Conservation (phyloP, 2,113 vertebrate species). For the Cyanistes caeruleus region DNA sequence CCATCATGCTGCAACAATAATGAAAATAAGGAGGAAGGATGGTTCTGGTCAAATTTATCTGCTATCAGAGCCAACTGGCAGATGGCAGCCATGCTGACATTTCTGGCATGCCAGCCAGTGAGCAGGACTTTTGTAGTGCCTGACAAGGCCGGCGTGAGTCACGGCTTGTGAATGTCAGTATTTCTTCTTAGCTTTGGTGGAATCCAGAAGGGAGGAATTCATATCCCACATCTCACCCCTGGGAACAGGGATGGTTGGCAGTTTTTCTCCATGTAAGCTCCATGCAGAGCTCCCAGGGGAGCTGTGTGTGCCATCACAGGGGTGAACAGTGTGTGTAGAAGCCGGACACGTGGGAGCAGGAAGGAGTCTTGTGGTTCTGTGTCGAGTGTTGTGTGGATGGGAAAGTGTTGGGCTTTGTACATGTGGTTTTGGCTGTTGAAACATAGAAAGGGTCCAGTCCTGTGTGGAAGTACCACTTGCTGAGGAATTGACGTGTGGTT, state of each 20-base stretch:
- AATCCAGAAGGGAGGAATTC: conserved; percentile 3
- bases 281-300: neutral
- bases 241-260: neutral
- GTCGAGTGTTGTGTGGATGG: accelerated
- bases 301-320: neutral
- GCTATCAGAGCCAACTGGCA: neutral
- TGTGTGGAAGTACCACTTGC: neutral
- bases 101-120: neutral
- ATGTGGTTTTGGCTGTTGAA: neutral
- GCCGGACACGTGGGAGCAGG: accelerated
- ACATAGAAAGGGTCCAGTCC: neutral
- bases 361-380: accelerated
- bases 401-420: neutral
- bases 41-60: neutral
- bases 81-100: neutral
- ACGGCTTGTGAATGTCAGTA: neutral
- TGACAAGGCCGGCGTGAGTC: neutral
- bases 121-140: neutral
- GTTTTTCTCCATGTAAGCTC: neutral
- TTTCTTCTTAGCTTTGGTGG: neutral
- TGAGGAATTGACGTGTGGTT: neutral
- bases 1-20: neutral
- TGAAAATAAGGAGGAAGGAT: neutral
- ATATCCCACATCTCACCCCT: neutral
- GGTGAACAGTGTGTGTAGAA: accelerated